A percentile compares a stretch with the other conserved stretches of the same genome.
Evolutionary conservation across 2,113 vertebrate species (phyloP).

Genomic region (Egretta garzetta): DNA sequence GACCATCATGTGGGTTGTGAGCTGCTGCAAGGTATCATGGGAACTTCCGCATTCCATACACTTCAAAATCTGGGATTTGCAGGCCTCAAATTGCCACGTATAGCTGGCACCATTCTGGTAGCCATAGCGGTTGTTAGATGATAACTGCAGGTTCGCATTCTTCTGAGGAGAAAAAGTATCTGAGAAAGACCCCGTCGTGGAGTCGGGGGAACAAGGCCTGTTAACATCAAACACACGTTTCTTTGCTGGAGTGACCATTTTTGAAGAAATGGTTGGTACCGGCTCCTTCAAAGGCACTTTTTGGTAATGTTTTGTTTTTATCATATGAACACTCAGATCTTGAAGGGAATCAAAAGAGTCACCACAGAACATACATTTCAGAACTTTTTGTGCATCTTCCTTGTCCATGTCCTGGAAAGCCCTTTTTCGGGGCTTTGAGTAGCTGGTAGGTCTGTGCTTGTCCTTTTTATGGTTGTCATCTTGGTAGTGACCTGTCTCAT

Average conservation of each 20-base stretch:
- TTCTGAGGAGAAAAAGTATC: slow-evolving; percentile 86
- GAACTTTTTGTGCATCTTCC: slow-evolving; percentile 95
- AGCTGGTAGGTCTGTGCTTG: slow-evolving; percentile 86
- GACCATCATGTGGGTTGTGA: slow-evolving; percentile 99
- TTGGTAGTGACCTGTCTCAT: slow-evolving; percentile 95
- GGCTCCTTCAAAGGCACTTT: slow-evolving; percentile 99
- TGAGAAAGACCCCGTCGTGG: slow-evolving; percentile 87
- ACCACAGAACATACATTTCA: slow-evolving; percentile 99
- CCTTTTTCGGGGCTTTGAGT: slow-evolving; percentile 92
- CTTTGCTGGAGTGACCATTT: slow-evolving; percentile 91
- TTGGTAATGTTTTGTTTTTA: slow-evolving; percentile 99
- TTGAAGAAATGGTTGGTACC: slow-evolving; percentile 91
- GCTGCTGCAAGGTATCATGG: slow-evolving; percentile 95
- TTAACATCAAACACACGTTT: slow-evolving; percentile 92
- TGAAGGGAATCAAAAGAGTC: slow-evolving; percentile 98
- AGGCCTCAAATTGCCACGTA: slow-evolving; percentile 98
- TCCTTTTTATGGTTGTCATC: slow-evolving; percentile 95
- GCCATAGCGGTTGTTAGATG: slow-evolving; percentile 92
- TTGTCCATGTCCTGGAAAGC: slow-evolving; percentile 96
- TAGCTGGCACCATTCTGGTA: slow-evolving; percentile 98
- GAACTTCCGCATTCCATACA: slow-evolving; percentile 99
- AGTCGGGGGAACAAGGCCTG: slow-evolving; percentile 94
- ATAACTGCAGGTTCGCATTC: slow-evolving; percentile 74
- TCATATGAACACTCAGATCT: slow-evolving; percentile 98
- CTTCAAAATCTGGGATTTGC: slow-evolving; percentile 98